Percentiles rank a stretch among this genome's conserved stretches.
phyloP scores from a whole-genome alignment of 2,888 invertebrate genomes.

The Lasioglossum marginatum region DNA sequence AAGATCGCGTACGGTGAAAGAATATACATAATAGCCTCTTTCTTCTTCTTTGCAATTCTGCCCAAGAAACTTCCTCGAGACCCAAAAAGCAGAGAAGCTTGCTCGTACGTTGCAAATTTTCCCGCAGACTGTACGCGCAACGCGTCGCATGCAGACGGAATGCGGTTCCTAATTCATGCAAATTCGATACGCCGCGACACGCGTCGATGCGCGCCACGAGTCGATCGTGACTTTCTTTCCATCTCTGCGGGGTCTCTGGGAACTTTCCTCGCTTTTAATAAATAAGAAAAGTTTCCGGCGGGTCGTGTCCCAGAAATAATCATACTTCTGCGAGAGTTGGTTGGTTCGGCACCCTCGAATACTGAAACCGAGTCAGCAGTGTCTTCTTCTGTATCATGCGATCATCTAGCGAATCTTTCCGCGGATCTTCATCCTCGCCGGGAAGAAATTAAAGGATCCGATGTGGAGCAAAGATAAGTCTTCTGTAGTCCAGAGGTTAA shows the following conservation, averaged over 20 bases:
- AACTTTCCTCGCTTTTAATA: conserved; percentile 24
- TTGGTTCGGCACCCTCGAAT: background rate
- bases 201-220: conserved; percentile 1
- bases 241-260: background rate
- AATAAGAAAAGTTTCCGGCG: conserved; percentile 38
- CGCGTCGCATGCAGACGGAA: conserved; percentile 24
- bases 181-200: conserved; percentile 25
- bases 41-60: background rate
- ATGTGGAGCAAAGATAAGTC: conserved; percentile 1
- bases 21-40: background rate
- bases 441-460: conserved; percentile 15
- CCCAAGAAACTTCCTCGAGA: background rate
- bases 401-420: background rate
- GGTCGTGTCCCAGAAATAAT: background rate
- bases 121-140: conserved; percentile 6
- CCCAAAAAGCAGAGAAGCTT: background rate
- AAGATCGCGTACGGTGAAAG: background rate
- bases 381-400: background rate
- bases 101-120: background rate
- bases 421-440: background rate
- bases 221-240: background rate
- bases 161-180: conserved; percentile 11
- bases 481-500: background rate
- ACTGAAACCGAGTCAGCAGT: background rate
- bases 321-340: background rate